Evolutionary conservation across 2,797 vertebrate genomes (phyloP), one percentile per base, ranked within the genome.

Genomic region (Rousettus madagascariensis): DNA sequence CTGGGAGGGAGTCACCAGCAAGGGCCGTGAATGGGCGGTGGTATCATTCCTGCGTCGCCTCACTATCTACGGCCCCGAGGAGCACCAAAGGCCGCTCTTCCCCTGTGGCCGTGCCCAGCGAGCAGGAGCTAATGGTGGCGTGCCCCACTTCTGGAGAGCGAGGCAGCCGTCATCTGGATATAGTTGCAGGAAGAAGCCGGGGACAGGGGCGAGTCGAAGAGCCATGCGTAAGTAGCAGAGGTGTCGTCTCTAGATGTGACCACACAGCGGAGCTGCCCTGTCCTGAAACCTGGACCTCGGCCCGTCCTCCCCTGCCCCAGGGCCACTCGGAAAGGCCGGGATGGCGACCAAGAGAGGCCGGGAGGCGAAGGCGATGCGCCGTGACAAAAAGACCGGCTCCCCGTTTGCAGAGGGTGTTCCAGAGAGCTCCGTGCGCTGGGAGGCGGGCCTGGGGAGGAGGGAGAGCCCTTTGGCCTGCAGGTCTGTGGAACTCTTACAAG

Each of bases 181-280:
- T 6, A 51, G 75, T 69, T 43, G 16, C 84, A 36, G 63, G 65
- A 71, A 94, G 94, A 86, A 11, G 28, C 69, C 12, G 89, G n/a
- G 69, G 84, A 89, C 85, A 75, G 15, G 2, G 69, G 30, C 30
- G 69, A 69, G 72, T 82, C 43, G 36, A 4, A 16, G 46, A 69
- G 33, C 1, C 74, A 53, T 77, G 84, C 94, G 75, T 3, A 82
- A 91, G 20, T 36, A 87, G 90, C n/a, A 79, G 66, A 89, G 87
- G 80, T 53, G 16, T 69, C 77, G 16, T 69, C 77, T 88, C 49
- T 30, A 36, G 65, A 36, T 10, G 87, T 38, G 93, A 68, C 86
- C 22, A 20, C 53, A 30, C 16, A 43, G 57, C 24, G 68, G 86
- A 69, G 83, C 30, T 11, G 86, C 77, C 78, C 94, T 91, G 91